A percentile compares a stretch with the other conserved stretches of the same genome.
These are phyloP conservation scores for Drosophila dives DNA, from an alignment of 2,888 invertebrate species.

Conservation along the genomic window DNA sequence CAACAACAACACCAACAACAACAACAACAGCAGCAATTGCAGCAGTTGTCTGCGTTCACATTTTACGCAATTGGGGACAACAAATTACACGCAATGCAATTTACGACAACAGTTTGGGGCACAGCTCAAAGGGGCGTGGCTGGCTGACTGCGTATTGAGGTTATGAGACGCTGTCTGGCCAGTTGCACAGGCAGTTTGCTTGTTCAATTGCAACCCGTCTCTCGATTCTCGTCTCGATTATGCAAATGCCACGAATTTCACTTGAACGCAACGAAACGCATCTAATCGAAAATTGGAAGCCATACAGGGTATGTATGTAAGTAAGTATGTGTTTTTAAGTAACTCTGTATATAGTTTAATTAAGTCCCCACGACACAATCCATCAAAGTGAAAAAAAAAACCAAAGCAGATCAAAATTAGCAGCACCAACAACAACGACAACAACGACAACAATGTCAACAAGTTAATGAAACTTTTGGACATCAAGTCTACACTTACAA, in stretches of 20 bases:
- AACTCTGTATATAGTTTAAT: constrained; percentile 2
- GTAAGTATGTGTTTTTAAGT: neutral
- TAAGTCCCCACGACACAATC: constrained; percentile 18
- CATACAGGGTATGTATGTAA: constrained; percentile 12
- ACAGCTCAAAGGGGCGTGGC: constrained; percentile 5
- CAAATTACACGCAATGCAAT: constrained; percentile 60
- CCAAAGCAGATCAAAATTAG: neutral
- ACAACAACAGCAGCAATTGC: neutral
- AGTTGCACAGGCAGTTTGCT: constrained; percentile 5
- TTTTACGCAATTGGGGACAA: constrained; percentile 67
- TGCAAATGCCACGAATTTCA: constrained; percentile 54
- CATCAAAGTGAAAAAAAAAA: constrained; percentile 2
- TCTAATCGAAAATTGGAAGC: constrained; percentile 43
- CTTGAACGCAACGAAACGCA: constrained; percentile 30
- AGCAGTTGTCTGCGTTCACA: constrained; percentile 38
- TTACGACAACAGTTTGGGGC: constrained; percentile 4
- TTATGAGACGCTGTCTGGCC: constrained; percentile 41
- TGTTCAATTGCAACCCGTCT: neutral
- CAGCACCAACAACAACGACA: neutral
- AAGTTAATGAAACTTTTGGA: neutral
- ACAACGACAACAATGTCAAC: constrained; percentile 2
- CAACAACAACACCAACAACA: constrained; percentile 1
- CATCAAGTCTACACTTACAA: neutral
- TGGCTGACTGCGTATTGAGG: constrained; percentile 38
- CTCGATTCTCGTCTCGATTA: constrained; percentile 27